Evolutionary conservation across 2,113 vertebrate species (phyloP).

Genomic region (Austrofundulus limnaeus): DNA sequence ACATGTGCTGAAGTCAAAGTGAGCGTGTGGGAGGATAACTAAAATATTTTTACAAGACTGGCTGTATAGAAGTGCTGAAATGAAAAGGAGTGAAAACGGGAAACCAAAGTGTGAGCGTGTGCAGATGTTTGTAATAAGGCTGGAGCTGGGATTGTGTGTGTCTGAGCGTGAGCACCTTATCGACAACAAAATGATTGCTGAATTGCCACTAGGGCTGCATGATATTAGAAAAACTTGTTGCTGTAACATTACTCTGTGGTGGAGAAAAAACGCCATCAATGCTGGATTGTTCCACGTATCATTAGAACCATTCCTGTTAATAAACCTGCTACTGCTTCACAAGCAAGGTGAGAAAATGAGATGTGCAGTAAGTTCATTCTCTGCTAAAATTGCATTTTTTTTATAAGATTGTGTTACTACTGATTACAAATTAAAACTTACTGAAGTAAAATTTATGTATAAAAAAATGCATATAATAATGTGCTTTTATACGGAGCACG

Average conservation of each 20-base stretch:
- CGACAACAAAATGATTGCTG: no score
- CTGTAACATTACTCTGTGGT: neutral
- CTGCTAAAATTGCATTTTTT: slow-evolving; percentile 15
- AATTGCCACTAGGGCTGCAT: no score
- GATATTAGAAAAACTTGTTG: no score
- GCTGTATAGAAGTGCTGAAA: slow-evolving; percentile 43
- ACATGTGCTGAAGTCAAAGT: slow-evolving; percentile 70
- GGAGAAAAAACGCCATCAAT: neutral
- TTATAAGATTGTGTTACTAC: slow-evolving; percentile 12
- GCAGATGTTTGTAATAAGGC: slow-evolving; percentile 33
- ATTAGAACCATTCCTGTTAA: neutral
- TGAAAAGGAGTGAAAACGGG: slow-evolving; percentile 19
- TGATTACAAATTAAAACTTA: slow-evolving; percentile 18
- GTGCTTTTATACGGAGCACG: no score
- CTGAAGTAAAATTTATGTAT: slow-evolving; percentile 23
- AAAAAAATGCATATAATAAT: slow-evolving; percentile 33
- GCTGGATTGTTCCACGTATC: neutral
- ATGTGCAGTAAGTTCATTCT: slow-evolving; percentile 14
- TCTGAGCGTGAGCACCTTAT: no score
- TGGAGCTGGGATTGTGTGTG: slow-evolving; percentile 32
- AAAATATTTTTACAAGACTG: slow-evolving; percentile 60
- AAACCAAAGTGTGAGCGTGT: slow-evolving; percentile 31
- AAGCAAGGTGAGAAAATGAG: slow-evolving; percentile 1
- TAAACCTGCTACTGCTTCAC: slow-evolving; percentile 4
- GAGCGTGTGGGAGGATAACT: slow-evolving; percentile 60